Evolutionary conservation across 1,140 invertebrate genomes (phyloP).

Genomic region (Calliphora vicina): DNA sequence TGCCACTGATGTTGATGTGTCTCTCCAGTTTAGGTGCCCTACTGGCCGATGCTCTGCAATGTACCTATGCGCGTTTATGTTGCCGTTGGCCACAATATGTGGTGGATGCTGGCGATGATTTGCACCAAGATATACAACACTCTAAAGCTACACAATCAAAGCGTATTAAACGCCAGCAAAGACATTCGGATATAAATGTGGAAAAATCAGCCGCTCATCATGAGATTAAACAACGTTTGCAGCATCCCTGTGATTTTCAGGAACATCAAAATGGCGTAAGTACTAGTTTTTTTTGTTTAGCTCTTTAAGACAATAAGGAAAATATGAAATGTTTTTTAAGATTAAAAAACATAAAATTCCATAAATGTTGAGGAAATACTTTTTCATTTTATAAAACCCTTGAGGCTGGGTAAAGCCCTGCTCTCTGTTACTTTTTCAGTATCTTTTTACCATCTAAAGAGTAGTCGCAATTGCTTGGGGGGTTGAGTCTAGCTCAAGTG

Average conservation of each 20-base stretch:
- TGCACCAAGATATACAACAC: not conserved
- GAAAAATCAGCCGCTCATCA: not conserved
- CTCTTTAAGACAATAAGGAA: too few relatives aligned
- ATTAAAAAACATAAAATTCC: not conserved
- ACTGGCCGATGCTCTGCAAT: slow-evolving; percentile 76
- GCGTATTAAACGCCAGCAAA: not conserved
- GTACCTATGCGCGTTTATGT: slow-evolving; percentile 74
- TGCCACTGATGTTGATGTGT: slow-evolving; percentile 87
- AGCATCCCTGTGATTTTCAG: slow-evolving; percentile 12
- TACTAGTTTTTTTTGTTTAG: not conserved
- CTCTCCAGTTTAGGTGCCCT: slow-evolving; percentile 85
- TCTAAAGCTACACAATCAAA: not conserved
- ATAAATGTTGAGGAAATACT: not conserved
- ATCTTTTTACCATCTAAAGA: not conserved
- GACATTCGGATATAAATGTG: not conserved
- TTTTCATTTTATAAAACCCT: not conserved
- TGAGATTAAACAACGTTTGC: not conserved
- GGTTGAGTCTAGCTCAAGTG: not conserved
- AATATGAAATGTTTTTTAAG: not conserved
- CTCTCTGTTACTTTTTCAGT: not conserved
- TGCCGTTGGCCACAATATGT: slow-evolving; percentile 61
- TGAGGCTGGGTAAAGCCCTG: not conserved
- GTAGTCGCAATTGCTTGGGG: not conserved
- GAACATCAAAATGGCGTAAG: slow-evolving; percentile 24
- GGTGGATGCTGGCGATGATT: not conserved